These are phyloP conservation scores for Paratilapia polleni DNA, from an alignment of 2,113 vertebrate species.

Conservation along the genomic window DNA sequence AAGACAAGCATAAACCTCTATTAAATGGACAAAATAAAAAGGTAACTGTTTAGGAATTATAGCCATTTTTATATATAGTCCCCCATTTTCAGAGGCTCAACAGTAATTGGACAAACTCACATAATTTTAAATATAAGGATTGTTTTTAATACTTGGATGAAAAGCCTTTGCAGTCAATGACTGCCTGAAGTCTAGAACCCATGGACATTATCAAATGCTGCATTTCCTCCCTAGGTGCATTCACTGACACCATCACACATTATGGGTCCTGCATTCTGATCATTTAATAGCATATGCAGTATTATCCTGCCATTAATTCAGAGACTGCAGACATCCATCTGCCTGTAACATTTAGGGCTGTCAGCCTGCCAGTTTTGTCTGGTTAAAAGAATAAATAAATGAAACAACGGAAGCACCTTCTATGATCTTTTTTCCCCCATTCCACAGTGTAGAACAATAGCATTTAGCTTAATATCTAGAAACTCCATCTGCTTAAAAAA, in stretches of 20 bases:
- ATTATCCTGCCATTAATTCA: background rate
- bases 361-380: background rate
- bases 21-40: no score
- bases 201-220: no score
- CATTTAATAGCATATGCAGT: background rate
- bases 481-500: background rate
- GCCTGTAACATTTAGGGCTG: background rate
- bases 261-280: background rate
- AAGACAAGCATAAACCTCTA: no score
- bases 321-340: background rate
- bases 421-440: background rate
- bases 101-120: no score
- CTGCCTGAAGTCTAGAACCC: no score
- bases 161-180: no score
- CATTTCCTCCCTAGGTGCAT: no score
- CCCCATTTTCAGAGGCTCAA: no score
- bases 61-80: no score
- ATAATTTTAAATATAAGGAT: no score
- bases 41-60: no score
- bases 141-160: no score
- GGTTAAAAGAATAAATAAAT: background rate
- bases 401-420: background rate
- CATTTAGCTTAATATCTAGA: background rate
- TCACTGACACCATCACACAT: background rate
- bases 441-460: background rate